A percentile compares a stretch with the other conserved stretches of the same genome.
These are phyloP conservation scores for Auanema freiburgensis DNA, from an alignment of 2,888 invertebrate genomes.

Conservation along the genomic window DNA sequence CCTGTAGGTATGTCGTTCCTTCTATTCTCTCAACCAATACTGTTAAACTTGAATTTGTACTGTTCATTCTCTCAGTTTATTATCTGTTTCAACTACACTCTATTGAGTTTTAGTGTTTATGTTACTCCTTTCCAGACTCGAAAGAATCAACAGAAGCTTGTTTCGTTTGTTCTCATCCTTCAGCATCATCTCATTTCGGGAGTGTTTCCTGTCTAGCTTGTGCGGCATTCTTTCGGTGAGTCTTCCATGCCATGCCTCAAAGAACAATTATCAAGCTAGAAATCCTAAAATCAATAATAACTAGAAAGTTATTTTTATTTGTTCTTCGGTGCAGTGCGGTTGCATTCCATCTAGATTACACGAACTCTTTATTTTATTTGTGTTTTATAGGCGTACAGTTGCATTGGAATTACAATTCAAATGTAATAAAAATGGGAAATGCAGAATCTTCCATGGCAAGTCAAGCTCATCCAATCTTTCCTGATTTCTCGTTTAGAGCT, in stretches of 20 bases:
- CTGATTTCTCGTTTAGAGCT: no score
- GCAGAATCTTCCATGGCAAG: conserved; percentile 43
- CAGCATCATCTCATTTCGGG: conserved; percentile 47
- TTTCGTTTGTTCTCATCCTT: conserved; percentile 43
- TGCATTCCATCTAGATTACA: neutral
- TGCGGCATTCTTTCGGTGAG: conserved; percentile 51
- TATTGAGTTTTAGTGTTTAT: neutral
- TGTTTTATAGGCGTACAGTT: conserved; percentile 22
- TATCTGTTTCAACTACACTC: neutral
- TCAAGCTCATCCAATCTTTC: no score
- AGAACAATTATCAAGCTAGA: neutral
- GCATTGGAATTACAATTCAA: conserved; percentile 44
- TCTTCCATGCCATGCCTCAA: neutral
- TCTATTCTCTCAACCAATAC: no score
- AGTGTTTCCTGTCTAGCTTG: conserved; percentile 50
- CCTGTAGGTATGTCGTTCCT: no score
- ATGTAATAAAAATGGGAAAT: conserved; percentile 39
- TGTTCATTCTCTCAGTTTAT: neutral
- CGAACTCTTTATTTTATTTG: neutral
- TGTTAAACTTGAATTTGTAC: no score
- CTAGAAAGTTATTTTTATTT: neutral
- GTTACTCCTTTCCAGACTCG: neutral
- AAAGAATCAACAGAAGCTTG: conserved; percentile 13
- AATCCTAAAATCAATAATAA: neutral
- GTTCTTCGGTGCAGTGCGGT: neutral